A percentile compares a stretch with the other conserved stretches of the same genome.
phyloP scores from a whole-genome alignment of 2,888 invertebrate species.

The Euplagia quadripunctaria region DNA sequence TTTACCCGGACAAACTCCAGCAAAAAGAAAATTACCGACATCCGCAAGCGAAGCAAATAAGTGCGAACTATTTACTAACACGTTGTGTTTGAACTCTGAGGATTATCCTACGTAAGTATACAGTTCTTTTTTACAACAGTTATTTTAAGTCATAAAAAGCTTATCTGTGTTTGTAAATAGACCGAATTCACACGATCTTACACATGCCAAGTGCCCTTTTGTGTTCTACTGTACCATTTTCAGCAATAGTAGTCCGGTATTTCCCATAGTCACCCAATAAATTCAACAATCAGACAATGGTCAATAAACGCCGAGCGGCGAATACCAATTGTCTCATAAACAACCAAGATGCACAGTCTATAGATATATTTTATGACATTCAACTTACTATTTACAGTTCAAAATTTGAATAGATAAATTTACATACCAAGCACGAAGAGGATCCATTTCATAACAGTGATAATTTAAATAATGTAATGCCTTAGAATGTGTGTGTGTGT shows the following conservation, averaged over 20 bases:
- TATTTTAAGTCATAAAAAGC: neutral
- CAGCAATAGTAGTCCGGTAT: neutral
- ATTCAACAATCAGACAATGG: slow-evolving; percentile 4
- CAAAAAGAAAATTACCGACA: slow-evolving; percentile 64
- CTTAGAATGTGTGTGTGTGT: too few species aligned
- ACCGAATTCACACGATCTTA: neutral
- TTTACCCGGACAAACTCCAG: slow-evolving; percentile 50
- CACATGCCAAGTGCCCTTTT: neutral
- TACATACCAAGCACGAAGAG: slow-evolving; percentile 4
- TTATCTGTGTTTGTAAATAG: neutral
- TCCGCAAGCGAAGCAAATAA: slow-evolving; percentile 68
- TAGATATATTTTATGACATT: neutral
- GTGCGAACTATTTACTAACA: slow-evolving; percentile 91
- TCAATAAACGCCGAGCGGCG: neutral
- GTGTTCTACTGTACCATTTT: neutral
- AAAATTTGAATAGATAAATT: slow-evolving; percentile 6
- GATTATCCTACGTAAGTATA: slow-evolving; percentile 92
- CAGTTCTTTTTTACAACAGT: neutral
- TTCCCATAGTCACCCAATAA: neutral
- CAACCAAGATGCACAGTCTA: neutral
- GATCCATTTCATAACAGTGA: slow-evolving; percentile 12
- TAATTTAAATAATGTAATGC: neutral
- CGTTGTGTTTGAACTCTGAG: slow-evolving; percentile 90
- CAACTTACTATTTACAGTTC: too few species aligned
- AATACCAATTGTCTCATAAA: neutral